These are phyloP conservation scores for Platycercus adscitus DNA, from an alignment of 2,113 vertebrate genomes.

Conservation along the genomic window DNA sequence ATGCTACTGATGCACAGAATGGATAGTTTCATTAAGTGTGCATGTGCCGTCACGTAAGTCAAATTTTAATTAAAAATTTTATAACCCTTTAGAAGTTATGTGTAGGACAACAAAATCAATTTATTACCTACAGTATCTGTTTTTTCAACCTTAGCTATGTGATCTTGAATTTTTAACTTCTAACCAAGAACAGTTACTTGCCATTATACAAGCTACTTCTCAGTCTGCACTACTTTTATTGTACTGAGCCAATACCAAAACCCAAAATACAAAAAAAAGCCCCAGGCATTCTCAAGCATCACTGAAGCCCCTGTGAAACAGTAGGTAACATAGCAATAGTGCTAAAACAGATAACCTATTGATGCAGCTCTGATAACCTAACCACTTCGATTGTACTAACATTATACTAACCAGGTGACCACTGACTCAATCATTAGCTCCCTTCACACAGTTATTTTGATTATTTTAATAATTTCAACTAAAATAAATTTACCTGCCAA, in stretches of 20 bases:
- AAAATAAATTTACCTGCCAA: conserved; percentile 83
- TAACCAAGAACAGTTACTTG: neutral
- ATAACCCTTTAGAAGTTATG: neutral
- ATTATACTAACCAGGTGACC: neutral
- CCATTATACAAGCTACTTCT: neutral
- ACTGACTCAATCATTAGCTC: neutral
- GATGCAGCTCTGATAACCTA: neutral
- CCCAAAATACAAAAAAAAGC: neutral
- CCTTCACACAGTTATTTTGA: neutral
- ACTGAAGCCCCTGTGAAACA: neutral
- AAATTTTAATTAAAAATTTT: neutral
- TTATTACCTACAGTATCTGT: neutral
- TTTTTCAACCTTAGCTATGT: neutral
- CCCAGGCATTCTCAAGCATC: neutral
- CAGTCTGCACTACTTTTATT: neutral
- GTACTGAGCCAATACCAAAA: neutral
- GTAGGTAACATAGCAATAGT: fast-evolving
- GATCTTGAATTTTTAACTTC: neutral
- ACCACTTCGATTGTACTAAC: neutral
- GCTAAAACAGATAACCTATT: neutral
- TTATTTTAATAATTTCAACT: neutral
- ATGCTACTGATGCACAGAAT: neutral
- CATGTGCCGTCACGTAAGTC: neutral
- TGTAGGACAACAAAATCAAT: neutral
- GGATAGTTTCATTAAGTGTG: neutral